Conservation (phyloP, 2,797 vertebrate species). For the Pogonophryne albipinna region DNA sequence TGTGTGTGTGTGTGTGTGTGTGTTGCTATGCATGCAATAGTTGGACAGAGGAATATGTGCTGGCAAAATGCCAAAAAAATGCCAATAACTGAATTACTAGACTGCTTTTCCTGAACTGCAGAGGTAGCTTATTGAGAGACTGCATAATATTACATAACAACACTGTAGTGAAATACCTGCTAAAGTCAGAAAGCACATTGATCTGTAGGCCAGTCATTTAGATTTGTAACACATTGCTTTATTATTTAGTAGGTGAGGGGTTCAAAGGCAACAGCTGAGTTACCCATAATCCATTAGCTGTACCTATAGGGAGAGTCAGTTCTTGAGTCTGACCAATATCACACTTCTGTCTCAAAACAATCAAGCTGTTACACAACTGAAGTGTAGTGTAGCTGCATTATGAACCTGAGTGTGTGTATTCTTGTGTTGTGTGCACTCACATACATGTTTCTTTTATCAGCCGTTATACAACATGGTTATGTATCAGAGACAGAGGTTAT, state of each 20-base stretch:
- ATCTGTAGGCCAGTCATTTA: slow-evolving; percentile 6
- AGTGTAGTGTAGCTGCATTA: not conserved
- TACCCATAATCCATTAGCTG: slow-evolving; percentile 49
- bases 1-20: no score
- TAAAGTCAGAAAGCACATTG: slow-evolving; percentile 6
- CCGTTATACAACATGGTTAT: slow-evolving; percentile 51
- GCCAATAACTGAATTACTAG: slow-evolving; percentile 46
- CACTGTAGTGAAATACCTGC: slow-evolving; percentile 8
- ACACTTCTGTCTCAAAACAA: slow-evolving; percentile 28
- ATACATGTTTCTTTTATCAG: slow-evolving; percentile 1
- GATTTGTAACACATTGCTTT: slow-evolving; percentile 9
- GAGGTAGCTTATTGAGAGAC: slow-evolving; percentile 23
- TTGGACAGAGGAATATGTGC: slow-evolving; percentile 40
- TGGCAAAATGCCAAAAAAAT: slow-evolving; percentile 54
- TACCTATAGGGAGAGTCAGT: slow-evolving; percentile 13
- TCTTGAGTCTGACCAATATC: slow-evolving; percentile 31
- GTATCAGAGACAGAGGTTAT: slow-evolving; percentile 40
- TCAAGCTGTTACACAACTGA: slow-evolving; percentile 51
- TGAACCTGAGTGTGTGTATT: slow-evolving; percentile 12
- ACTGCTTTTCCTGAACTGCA: not conserved
- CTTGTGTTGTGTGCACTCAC: slow-evolving; percentile 15
- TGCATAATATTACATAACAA: slow-evolving; percentile 49
- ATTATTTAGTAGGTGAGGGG: slow-evolving; percentile 11
- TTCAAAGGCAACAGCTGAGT: slow-evolving; percentile 40
- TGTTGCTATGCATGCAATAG: slow-evolving; percentile 25